These are phyloP conservation scores for Poeciliopsis turrubarensis DNA, from an alignment of 2,113 vertebrate species.

Conservation along the genomic window DNA sequence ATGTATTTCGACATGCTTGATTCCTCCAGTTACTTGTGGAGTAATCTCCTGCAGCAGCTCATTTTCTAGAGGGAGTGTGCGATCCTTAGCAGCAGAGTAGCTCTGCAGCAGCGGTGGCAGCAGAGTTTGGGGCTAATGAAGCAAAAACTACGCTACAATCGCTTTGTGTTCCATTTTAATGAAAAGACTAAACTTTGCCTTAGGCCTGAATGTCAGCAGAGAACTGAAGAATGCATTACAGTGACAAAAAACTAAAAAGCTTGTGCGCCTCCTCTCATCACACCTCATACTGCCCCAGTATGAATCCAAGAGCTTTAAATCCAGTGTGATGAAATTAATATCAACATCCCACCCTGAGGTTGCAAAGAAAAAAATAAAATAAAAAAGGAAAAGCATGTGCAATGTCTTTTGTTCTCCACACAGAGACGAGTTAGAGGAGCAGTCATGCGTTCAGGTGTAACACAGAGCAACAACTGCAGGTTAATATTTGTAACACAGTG, in stretches of 20 bases:
- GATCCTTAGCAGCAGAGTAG: constrained; percentile 22
- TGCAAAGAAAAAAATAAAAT: constrained; percentile 9
- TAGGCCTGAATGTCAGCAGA: constrained; percentile 62
- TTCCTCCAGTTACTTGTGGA: constrained; percentile 40
- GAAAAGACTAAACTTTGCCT: constrained; percentile 74
- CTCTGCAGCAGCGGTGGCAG: constrained; percentile 3
- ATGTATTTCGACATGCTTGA: constrained; percentile 26
- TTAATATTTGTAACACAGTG: constrained; percentile 13
- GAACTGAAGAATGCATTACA: constrained; percentile 69
- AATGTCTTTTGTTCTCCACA: constrained; percentile 47
- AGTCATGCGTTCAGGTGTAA: constrained; percentile 29
- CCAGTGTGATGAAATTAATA: constrained; percentile 58
- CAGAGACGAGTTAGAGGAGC: constrained; percentile 34
- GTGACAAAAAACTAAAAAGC: constrained; percentile 41
- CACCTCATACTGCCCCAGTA: constrained; percentile 46
- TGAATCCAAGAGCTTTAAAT: constrained; percentile 46
- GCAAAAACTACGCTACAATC: constrained; percentile 59
- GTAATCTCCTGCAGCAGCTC: constrained; percentile 23
- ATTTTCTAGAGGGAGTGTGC: constrained; percentile 31
- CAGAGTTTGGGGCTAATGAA: constrained; percentile 62
- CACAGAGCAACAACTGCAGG: constrained; percentile 23
- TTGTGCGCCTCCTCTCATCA: constrained; percentile 51
- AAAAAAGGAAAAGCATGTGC: constrained; percentile 21
- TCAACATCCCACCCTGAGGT: constrained; percentile 53
- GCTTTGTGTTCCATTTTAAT: constrained; percentile 75